Conservation (phyloP, 2,113 vertebrate species). For the Dicerorhinus sumatrensis region DNA sequence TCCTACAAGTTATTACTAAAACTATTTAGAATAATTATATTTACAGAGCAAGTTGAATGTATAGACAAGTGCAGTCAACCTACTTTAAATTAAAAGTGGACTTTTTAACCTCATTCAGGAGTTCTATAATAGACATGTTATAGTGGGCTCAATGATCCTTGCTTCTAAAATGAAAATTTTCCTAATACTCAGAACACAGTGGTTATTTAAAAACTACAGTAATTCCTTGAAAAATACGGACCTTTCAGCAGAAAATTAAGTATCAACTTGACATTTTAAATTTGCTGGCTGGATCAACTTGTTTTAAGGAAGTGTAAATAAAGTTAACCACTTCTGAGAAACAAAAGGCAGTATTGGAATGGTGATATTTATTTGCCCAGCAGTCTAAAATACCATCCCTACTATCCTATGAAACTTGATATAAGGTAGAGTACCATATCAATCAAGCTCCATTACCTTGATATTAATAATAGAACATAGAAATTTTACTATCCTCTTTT, state of each 20-base stretch:
- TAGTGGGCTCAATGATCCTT: background rate
- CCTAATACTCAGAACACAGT: background rate
- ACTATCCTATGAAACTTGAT: background rate
- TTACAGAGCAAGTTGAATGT: background rate
- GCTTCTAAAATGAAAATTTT: constrained; percentile 43
- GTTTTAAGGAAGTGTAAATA: constrained; percentile 14
- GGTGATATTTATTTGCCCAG: background rate
- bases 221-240: constrained; percentile 29
- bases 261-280: constrained; percentile 56
- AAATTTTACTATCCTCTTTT: background rate
- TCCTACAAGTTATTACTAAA: background rate
- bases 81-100: constrained; percentile 12
- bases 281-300: background rate
- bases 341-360: background rate
- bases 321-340: background rate
- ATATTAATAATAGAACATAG: background rate
- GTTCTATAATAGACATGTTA: background rate
- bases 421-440: background rate
- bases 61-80: background rate
- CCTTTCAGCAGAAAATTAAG: constrained; percentile 41
- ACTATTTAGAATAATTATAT: background rate
- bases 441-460: background rate
- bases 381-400: background rate
- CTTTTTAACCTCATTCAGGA: constrained; percentile 16
- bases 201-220: background rate